A percentile compares a stretch with the other conserved stretches of the same genome.
Conservation (phyloP, 2,113 vertebrate species). For the Syngnathus typhle region DNA sequence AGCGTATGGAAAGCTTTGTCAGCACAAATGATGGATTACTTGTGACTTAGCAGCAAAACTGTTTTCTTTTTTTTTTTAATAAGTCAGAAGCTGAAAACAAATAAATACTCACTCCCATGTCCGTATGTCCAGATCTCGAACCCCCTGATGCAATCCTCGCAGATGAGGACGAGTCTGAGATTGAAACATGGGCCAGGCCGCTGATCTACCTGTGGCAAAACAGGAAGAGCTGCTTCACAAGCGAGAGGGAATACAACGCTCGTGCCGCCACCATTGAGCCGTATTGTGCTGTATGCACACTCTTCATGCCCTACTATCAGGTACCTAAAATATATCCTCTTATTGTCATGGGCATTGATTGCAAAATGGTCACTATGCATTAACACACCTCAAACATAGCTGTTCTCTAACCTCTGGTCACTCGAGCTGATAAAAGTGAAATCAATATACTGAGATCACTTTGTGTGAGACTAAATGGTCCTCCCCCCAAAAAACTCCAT, state of each 20-base stretch:
- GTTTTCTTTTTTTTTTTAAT: neutral
- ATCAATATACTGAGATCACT: constrained; percentile 1
- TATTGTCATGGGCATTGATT: neutral
- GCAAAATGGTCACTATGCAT: neutral
- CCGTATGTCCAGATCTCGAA: constrained; percentile 66
- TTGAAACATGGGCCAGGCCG: constrained; percentile 87
- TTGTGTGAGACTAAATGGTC: neutral
- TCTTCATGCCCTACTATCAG: constrained; percentile 91
- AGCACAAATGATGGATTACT: constrained; percentile 16
- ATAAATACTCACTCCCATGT: constrained; percentile 3
- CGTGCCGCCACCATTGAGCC: constrained; percentile 76
- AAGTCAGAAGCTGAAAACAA: neutral
- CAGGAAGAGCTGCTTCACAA: constrained; percentile 73
- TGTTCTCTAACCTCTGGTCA: neutral
- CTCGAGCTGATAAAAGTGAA: constrained; percentile 1
- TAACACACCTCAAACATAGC: constrained; percentile 1
- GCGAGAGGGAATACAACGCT: constrained; percentile 88
- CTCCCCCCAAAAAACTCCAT: neutral
- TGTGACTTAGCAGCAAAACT: constrained; percentile 15
- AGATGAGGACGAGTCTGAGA: constrained; percentile 80
- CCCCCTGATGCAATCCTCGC: constrained; percentile 66
- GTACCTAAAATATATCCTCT: constrained; percentile 49
- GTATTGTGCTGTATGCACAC: constrained; percentile 88
- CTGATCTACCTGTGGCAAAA: constrained; percentile 88
- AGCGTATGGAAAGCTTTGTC: constrained; percentile 29